Percentiles rank a stretch among this genome's conserved stretches.
Evolutionary conservation across 2,797 vertebrate species (phyloP).

Genomic region (Labroides dimidiatus): DNA sequence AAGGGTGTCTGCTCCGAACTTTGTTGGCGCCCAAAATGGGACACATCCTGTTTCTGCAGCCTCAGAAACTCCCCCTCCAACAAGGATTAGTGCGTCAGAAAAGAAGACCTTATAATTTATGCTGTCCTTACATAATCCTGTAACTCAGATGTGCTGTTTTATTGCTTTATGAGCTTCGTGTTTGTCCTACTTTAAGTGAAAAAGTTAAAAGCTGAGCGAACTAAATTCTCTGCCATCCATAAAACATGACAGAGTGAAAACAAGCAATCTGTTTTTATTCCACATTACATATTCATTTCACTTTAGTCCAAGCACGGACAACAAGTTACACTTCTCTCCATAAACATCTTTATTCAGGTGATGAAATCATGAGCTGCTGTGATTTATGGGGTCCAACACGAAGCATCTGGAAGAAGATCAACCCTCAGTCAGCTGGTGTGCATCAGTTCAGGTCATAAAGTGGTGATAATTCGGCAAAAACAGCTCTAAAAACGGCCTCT

Average conservation of each 20-base stretch:
- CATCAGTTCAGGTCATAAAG: slow-evolving; percentile 31
- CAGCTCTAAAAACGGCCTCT: not conserved
- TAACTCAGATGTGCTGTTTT: not conserved
- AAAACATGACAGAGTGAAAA: not conserved
- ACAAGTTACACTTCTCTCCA: not conserved
- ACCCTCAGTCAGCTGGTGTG: not conserved
- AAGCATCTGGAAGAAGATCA: slow-evolving; percentile 17
- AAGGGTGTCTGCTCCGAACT: too few species aligned
- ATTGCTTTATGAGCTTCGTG: not conserved
- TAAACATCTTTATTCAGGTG: not conserved
- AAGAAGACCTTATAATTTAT: not conserved
- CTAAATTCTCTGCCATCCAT: not conserved
- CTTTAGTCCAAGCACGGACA: not conserved
- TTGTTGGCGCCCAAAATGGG: not conserved
- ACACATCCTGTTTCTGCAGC: too few species aligned
- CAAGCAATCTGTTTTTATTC: not conserved
- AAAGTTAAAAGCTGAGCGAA: not conserved
- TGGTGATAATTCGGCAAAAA: not conserved
- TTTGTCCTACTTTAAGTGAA: not conserved
- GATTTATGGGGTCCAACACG: not conserved
- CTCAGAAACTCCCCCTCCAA: not conserved
- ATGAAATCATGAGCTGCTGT: slow-evolving; percentile 34
- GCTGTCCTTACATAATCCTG: not conserved
- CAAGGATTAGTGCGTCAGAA: not conserved
- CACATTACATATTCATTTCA: not conserved